Evolutionary conservation across 2,888 invertebrate species (phyloP).

Genomic region (Leptothorax acervorum): DNA sequence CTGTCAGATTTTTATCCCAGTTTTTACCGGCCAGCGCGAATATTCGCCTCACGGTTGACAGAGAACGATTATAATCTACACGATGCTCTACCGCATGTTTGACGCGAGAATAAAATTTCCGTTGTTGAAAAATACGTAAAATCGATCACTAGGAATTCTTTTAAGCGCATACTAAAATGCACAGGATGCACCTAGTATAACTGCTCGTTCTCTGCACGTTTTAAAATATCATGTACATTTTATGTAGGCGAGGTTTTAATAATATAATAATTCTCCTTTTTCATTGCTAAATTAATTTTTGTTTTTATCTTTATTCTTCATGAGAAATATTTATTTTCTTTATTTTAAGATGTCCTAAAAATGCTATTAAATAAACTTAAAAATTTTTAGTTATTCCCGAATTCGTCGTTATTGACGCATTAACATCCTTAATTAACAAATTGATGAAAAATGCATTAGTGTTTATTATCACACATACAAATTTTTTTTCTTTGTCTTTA

Average conservation of each 20-base stretch:
- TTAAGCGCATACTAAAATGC: conserved; percentile 15
- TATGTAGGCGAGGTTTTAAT: conserved; percentile 2
- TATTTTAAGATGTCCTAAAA: background rate
- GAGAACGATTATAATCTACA: conserved; percentile 67
- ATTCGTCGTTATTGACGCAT: background rate
- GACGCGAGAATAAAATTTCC: conserved; percentile 50
- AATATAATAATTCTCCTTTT: background rate
- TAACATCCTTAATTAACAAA: conserved; percentile 12
- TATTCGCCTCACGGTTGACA: conserved; percentile 66
- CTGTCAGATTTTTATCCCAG: conserved; percentile 39
- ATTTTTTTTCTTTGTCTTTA: conserved; percentile 46
- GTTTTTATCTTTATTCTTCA: background rate
- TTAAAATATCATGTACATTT: conserved; percentile 20
- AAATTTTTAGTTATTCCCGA: background rate
- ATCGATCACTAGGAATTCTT: conserved; percentile 26
- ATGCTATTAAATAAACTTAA: background rate
- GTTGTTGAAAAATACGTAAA: conserved; percentile 56
- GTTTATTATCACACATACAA: conserved; percentile 62
- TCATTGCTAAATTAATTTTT: no score
- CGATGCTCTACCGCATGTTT: conserved; percentile 57
- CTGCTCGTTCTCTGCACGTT: background rate
- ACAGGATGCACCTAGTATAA: background rate
- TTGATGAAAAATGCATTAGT: conserved; percentile 58
- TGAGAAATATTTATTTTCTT: background rate
- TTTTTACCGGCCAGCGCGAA: conserved; percentile 59